These are phyloP conservation scores for Aldrovandia affinis DNA, from an alignment of 2,797 vertebrate genomes.

Conservation along the genomic window DNA sequence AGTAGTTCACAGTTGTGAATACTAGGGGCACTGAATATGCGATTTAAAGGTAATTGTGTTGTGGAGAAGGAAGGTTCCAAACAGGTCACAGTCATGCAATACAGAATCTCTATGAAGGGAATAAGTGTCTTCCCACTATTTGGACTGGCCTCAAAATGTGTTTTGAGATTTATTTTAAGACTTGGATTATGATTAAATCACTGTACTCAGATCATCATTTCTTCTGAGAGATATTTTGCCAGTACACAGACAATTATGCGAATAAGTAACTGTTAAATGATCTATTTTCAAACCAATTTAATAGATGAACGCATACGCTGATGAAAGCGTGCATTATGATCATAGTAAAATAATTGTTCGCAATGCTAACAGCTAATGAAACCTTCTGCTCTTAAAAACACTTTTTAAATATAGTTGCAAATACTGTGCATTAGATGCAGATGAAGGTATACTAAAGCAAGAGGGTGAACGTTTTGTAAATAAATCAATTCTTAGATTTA, in stretches of 20 bases:
- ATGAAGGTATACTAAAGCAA: slow-evolving; percentile 40
- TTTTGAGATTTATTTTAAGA: neutral
- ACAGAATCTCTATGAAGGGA: neutral
- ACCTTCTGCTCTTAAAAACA: neutral
- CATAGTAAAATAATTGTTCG: slow-evolving; percentile 3
- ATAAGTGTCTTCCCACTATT: no score
- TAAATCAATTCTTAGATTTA: slow-evolving; percentile 64
- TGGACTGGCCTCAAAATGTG: neutral
- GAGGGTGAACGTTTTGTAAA: slow-evolving; percentile 58
- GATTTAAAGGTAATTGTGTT: neutral
- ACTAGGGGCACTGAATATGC: neutral
- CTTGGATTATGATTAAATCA: neutral
- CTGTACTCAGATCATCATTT: neutral
- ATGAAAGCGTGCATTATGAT: slow-evolving; percentile 1
- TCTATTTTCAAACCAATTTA: slow-evolving; percentile 10
- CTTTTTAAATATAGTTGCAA: slow-evolving; percentile 24
- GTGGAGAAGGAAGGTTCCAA: neutral
- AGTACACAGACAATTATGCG: neutral
- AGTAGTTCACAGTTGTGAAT: neutral
- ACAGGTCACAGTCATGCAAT: neutral
- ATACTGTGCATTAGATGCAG: slow-evolving; percentile 39
- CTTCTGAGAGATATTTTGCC: neutral
- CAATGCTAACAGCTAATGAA: neutral
- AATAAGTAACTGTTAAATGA: slow-evolving; percentile 7
- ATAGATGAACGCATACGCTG: slow-evolving; percentile 11